A percentile compares a stretch with the other conserved stretches of the same genome.
Conservation (phyloP, 2,888 invertebrate species). For the Orchestes rusci region DNA sequence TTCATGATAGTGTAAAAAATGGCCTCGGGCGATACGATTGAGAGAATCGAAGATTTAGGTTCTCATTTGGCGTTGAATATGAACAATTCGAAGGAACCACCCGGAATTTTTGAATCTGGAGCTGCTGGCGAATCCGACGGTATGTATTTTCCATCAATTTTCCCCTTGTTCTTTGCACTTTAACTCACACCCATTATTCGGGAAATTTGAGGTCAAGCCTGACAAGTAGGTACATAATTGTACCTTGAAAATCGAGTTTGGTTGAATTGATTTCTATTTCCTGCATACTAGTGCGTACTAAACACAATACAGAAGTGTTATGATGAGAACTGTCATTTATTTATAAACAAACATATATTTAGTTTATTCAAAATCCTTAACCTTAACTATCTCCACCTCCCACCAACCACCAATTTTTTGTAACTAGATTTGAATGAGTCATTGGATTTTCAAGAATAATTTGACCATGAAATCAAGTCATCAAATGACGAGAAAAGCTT, state of each 20-base stretch:
- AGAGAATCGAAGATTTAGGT: slow-evolving; percentile 71
- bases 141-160: slow-evolving; percentile 29
- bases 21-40: slow-evolving; percentile 77
- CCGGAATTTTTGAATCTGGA: slow-evolving; percentile 51
- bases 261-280: slow-evolving; percentile 6
- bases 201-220: slow-evolving; percentile 15
- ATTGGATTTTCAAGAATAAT: too few species aligned
- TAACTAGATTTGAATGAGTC: too few species aligned
- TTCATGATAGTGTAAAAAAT: slow-evolving; percentile 45
- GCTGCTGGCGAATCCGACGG: slow-evolving; percentile 51
- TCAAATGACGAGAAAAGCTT: too few species aligned
- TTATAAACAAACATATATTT: too few species aligned
- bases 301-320: too few species aligned
- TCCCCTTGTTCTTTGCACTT: slow-evolving; percentile 5
- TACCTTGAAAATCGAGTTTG: slow-evolving; percentile 9
- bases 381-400: too few species aligned
- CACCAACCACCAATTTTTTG: too few species aligned
- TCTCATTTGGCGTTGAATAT: slow-evolving; percentile 46
- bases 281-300: too few species aligned
- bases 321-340: too few species aligned
- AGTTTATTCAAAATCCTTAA: too few species aligned
- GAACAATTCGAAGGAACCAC: slow-evolving; percentile 54
- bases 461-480: too few species aligned
- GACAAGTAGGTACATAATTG: slow-evolving; percentile 1
- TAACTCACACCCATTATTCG: slow-evolving; percentile 15